Evolutionary conservation across 1,140 invertebrate species (phyloP).

Genomic region (Prorops nasuta): DNA sequence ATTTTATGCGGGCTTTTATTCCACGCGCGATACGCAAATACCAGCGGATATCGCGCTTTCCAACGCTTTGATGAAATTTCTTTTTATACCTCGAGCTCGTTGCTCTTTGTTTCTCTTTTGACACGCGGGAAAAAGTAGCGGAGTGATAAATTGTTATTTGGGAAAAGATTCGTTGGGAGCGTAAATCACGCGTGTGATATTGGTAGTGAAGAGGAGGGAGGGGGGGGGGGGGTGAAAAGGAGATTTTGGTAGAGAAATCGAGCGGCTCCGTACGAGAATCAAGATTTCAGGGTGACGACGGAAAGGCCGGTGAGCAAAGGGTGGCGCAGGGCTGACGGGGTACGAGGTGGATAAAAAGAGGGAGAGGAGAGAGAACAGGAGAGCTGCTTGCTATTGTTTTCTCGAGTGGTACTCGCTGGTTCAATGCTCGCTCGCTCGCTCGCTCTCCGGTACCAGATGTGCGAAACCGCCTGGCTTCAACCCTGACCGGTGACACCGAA

Average conservation of each 20-base stretch:
- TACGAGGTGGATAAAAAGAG: constrained; percentile 14
- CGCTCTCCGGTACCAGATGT: constrained; percentile 50
- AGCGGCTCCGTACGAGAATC: constrained; percentile 26
- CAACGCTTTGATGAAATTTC: no score
- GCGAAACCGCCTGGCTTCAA: constrained; percentile 25
- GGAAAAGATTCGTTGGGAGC: no score
- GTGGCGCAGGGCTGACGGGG: constrained; percentile 6
- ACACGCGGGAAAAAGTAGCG: no score
- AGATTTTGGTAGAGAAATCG: constrained; percentile 2
- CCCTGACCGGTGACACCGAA: constrained; percentile 7
- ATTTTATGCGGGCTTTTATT: constrained; percentile 28
- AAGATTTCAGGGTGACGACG: constrained; percentile 48
- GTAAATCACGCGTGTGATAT: no score
- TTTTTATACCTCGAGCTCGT: no score
- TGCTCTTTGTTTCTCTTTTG: no score
- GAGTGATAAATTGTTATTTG: no score
- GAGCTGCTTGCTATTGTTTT: constrained; percentile 56
- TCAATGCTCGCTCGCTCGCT: constrained; percentile 49
- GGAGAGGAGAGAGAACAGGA: constrained; percentile 40
- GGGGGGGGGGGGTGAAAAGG: no score
- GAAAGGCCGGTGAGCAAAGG: constrained; percentile 21
- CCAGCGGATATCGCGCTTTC: no score
- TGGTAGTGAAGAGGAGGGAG: no score
- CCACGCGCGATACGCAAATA: no score
- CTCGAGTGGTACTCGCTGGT: constrained; percentile 56